Conservation (phyloP, 1,140 invertebrate species). For the Diachasmimorpha longicaudata region DNA sequence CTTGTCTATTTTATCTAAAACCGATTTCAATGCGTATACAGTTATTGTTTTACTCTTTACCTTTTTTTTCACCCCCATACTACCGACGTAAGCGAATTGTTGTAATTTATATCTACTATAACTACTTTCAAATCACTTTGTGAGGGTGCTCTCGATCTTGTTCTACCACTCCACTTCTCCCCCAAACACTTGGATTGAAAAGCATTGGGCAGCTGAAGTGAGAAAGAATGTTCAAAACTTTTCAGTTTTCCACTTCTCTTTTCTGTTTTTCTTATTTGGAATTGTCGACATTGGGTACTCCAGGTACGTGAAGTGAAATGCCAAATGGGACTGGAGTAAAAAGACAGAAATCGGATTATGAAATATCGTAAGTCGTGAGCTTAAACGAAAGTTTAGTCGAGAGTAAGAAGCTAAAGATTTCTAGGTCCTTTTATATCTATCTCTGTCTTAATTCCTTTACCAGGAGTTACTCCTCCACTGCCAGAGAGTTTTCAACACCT, state of each 20-base stretch:
- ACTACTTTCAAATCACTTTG: not conserved
- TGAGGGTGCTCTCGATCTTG: not conserved
- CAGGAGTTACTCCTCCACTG: not conserved
- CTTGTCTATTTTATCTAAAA: too few species aligned
- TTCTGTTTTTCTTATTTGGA: not conserved
- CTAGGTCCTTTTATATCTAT: not conserved
- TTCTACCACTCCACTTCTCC: not conserved
- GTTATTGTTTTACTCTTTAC: too few species aligned
- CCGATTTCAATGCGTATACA: too few species aligned
- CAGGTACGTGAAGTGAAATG: not conserved
- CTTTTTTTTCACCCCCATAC: not conserved
- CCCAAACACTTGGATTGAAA: not conserved
- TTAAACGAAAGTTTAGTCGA: constrained; percentile 20
- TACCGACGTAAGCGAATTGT: not conserved
- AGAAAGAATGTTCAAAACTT: not conserved
- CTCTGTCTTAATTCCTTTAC: not conserved
- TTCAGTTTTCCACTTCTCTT: not conserved
- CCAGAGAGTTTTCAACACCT: too few species aligned
- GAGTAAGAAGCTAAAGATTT: constrained; percentile 10
- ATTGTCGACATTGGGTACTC: not conserved
- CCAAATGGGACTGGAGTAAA: not conserved
- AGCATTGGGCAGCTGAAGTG: not conserved
- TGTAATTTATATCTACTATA: not conserved
- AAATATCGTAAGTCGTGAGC: constrained; percentile 17
- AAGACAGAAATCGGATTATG: constrained; percentile 20